Conservation (phyloP, 2,797 vertebrate species). For the Okamejei kenojei region DNA sequence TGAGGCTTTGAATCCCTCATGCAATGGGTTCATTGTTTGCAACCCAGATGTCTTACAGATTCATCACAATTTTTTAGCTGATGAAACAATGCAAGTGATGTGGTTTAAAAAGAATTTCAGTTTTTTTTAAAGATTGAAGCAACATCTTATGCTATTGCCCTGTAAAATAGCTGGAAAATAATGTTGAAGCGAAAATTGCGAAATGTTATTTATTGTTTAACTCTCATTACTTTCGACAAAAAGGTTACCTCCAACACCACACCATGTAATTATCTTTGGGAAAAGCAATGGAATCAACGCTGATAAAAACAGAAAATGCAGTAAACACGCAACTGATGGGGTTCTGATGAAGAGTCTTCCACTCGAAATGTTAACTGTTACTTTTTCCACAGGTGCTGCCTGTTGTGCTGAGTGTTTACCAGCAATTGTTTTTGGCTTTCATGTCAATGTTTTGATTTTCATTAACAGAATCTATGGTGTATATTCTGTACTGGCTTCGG, state of each 20-base stretch:
- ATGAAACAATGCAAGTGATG: constrained; percentile 25
- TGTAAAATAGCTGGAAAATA: neutral
- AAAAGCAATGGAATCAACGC: neutral
- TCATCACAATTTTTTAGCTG: constrained; percentile 21
- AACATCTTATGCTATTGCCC: neutral
- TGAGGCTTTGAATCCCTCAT: constrained; percentile 11
- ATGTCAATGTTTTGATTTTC: too few species aligned
- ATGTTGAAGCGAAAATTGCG: neutral
- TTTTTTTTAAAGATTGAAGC: constrained; percentile 6
- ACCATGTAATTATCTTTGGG: neutral
- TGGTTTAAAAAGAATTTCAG: constrained; percentile 10
- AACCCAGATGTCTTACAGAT: constrained; percentile 35
- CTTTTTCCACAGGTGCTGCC: too few species aligned
- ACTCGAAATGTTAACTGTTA: too few species aligned
- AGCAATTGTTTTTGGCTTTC: too few species aligned
- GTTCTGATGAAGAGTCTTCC: too few species aligned
- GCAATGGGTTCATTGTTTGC: constrained; percentile 14
- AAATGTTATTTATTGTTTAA: neutral
- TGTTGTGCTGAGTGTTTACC: too few species aligned
- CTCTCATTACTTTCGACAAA: neutral
- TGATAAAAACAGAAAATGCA: neutral
- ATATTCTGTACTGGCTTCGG: neutral
- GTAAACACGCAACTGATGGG: too few species aligned
- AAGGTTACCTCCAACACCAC: neutral
- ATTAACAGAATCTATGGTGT: neutral